These are phyloP conservation scores for Eupithecia pulchellata DNA, from an alignment of 2,888 invertebrate species.

Conservation along the genomic window DNA sequence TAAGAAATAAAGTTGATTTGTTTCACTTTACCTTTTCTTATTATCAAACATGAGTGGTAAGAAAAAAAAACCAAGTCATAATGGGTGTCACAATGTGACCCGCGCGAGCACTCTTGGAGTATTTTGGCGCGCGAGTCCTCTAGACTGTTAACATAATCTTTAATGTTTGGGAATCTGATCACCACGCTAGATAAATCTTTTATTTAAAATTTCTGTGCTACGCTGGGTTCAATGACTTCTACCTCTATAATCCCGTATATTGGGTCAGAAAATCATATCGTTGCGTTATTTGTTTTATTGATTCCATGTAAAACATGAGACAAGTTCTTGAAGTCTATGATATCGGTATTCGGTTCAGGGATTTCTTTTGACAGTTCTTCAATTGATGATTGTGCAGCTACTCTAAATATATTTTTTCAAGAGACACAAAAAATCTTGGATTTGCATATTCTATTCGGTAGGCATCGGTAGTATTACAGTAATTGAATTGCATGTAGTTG, in stretches of 20 bases:
- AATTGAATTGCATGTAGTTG: constrained; percentile 9
- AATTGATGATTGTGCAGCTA: neutral
- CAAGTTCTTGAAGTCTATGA: constrained; percentile 3
- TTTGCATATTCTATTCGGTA: neutral
- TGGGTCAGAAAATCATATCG: constrained; percentile 6
- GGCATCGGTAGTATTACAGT: neutral
- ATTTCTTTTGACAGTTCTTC: neutral
- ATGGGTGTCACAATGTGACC: too few relatives aligned
- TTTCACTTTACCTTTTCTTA: too few relatives aligned
- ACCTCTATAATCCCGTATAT: constrained; percentile 4
- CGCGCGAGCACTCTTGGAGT: too few relatives aligned
- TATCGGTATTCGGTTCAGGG: constrained; percentile 1
- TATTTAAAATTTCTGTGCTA: neutral
- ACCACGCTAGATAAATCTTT: neutral
- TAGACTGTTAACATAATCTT: neutral
- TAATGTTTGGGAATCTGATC: neutral
- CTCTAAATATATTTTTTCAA: neutral
- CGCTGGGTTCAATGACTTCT: neutral
- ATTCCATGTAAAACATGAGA: constrained; percentile 1
- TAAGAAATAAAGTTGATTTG: too few relatives aligned
- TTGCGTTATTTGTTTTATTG: neutral
- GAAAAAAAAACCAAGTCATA: too few relatives aligned
- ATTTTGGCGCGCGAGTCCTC: too few relatives aligned
- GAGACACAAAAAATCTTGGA: neutral
- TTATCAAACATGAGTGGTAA: too few relatives aligned